Evolutionary conservation across 2,797 vertebrate species (phyloP), one percentile per base, ranked within the genome.

Genomic region (Hafferia zeledoni): DNA sequence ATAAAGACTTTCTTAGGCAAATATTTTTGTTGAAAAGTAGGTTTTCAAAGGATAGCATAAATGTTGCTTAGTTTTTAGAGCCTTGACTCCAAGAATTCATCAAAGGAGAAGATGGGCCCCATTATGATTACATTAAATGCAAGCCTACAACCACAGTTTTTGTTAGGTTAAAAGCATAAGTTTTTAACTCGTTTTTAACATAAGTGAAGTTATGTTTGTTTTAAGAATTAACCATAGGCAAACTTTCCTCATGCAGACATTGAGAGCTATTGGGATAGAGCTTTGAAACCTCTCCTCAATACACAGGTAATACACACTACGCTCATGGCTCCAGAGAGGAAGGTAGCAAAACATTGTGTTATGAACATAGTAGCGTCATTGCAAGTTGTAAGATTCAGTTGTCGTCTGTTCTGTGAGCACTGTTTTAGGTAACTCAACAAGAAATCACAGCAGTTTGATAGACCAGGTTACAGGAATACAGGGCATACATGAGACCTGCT

Each of bases 291-390:
- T 43, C 15, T 18, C 43, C 37, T 76, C 7, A 13, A 14, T 24
- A 30, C 3, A 2, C 3, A 24, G 25, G 9, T 46, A 27, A 12
- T 13, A 18, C 1, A 18, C 8, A 20, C 11, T 4, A 2, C 7
- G 16, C 17, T 57, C 20, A 10, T 6, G 33, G 16, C 64, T 83
- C 17, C 16, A 76, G 50, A 79, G 50, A 63, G 31, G 47, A 80
- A 39, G 35, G 7, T 16, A 39, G 41, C 33, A 63, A 65, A 75
- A 46, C 3, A 4, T 17, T 25, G 17, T 22, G 2, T 30, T 35
- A 20, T 19, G 65, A 87, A 57, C 5, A 9, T 3, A 59, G 30
- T 1, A 16, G 1, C 9, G 10, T 37, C 43, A 15, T 56, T 12
- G 8, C 4, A 52, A 83, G 20, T 5, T 5, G 17, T 30, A 65